Conservation (phyloP, 1,140 invertebrate genomes). For the Thalassaphorura encarpata region DNA sequence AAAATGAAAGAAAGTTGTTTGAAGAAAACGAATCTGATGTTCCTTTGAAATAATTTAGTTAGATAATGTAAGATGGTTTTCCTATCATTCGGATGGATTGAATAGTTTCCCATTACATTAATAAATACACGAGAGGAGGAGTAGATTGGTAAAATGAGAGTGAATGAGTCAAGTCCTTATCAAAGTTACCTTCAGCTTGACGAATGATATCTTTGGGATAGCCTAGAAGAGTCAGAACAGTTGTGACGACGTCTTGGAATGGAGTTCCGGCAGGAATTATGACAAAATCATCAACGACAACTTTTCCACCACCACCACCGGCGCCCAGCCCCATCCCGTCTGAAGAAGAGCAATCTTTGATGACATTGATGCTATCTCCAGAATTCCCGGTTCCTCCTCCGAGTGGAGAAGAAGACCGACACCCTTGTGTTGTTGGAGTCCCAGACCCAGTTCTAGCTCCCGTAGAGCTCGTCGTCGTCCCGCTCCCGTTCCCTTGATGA, state of each 20-base stretch:
- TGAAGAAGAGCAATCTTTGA: not conserved
- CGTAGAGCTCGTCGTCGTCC: not conserved
- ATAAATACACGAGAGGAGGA: not conserved
- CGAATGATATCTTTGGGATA: conserved; percentile 62
- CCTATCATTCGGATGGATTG: too few relatives aligned
- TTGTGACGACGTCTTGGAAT: conserved; percentile 69
- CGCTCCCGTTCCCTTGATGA: not conserved
- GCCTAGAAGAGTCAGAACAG: conserved; percentile 64
- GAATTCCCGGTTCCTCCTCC: not conserved
- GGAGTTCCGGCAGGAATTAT: conserved; percentile 81
- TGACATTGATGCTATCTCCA: not conserved
- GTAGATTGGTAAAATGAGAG: not conserved
- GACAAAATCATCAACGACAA: conserved; percentile 70
- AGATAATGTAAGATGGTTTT: too few relatives aligned
- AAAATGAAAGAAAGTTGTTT: too few relatives aligned
- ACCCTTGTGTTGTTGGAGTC: not conserved
- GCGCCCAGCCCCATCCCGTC: not conserved
- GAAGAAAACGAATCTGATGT: too few relatives aligned
- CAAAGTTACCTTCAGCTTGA: conserved; percentile 67
- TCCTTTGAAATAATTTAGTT: too few relatives aligned
- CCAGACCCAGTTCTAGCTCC: not conserved
- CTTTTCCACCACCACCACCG: not conserved
- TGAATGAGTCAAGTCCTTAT: too few relatives aligned
- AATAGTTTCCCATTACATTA: too few relatives aligned
- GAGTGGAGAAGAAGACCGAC: not conserved